Evolutionary conservation across 2,888 invertebrate species (phyloP), one percentile per base, ranked within the genome.

Genomic region (Nemoura dubitans): DNA sequence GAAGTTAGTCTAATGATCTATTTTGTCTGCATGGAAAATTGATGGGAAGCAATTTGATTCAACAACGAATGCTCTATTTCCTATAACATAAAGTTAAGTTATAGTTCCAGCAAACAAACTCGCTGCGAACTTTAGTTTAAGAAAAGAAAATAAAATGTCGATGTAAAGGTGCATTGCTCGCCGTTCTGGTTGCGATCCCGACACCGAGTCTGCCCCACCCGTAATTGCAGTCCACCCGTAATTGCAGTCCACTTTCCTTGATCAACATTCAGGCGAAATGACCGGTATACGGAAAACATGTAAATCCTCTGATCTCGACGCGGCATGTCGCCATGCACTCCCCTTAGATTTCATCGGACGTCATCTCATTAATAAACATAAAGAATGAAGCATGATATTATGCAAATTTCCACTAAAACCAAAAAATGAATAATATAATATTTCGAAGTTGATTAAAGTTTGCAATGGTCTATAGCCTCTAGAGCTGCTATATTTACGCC

Each of bases 371-470:
- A 59, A 59, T 59, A 59, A 59, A 59, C 59, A 59, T 59, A 59
- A 59, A 59, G 59, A 59, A 21, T 59, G 10, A 59, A 59, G 59
- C 14, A 59, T 59, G 59, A 59, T 59, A 59, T 59, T 59, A 59
- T 59, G 59, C 59, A 59, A 59, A 59, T 59, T 59, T 59, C 21
- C 59, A 59, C 16, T 59, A 59, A 59, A 59, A 59, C 59, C 59
- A 59, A 59, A 59, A 59, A 59, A 59, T 59, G 59, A 59, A 59
- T 59, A 59, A 59, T 59, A 59, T 59, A 59, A 59, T 59, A 59
- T 59, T 59, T 59, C 59, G 1, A 59, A 59, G 59, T 59, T 59
- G 59, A 59, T 59, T 59, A 59, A 59, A 59, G 14, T 59, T 59
- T 59, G 59, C 59, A 21, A 59, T 21, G 21, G 59, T 59, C 59